Percentiles rank a stretch among this genome's conserved stretches.
Evolutionary conservation across 2,797 vertebrate genomes (phyloP).

Genomic region (Gephyroberyx darwinii): DNA sequence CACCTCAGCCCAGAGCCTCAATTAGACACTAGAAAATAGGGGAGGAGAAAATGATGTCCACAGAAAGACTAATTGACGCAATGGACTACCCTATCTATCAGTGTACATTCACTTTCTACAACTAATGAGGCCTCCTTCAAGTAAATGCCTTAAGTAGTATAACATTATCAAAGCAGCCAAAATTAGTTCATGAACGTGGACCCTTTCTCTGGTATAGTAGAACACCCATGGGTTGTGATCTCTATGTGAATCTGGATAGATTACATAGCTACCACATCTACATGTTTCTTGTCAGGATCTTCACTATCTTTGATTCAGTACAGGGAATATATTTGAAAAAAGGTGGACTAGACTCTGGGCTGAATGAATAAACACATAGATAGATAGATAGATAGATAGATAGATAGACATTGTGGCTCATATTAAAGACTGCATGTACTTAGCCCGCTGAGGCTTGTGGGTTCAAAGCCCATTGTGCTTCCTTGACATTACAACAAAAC

Average conservation of each 20-base stretch:
- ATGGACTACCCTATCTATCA: slow-evolving; percentile 6
- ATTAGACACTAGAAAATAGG: slow-evolving; percentile 41
- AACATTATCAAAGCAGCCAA: slow-evolving; percentile 7
- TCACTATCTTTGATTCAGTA: too few species aligned
- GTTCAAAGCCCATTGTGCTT: background rate
- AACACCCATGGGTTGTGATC: background rate
- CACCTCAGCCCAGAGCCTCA: slow-evolving; percentile 44
- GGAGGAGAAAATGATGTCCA: slow-evolving; percentile 19
- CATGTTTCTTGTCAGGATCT: too few species aligned
- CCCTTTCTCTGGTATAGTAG: too few species aligned
- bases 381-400: background rate
- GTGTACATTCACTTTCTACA: background rate
- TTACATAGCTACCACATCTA: background rate
- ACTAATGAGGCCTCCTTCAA: slow-evolving; percentile 6
- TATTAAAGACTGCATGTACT: background rate
- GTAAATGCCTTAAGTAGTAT: background rate
- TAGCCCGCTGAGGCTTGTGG: background rate
- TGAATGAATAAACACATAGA: too few species aligned
- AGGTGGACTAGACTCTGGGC: too few species aligned
- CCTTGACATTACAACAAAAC: slow-evolving; percentile 22
- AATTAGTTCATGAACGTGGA: background rate
- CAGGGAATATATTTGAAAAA: too few species aligned
- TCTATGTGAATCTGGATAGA: background rate
- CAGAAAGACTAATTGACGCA: slow-evolving; percentile 23
- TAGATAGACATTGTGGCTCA: background rate